phyloP scores from a whole-genome alignment of 2,888 invertebrate genomes.

The Callinectes sapidus region DNA sequence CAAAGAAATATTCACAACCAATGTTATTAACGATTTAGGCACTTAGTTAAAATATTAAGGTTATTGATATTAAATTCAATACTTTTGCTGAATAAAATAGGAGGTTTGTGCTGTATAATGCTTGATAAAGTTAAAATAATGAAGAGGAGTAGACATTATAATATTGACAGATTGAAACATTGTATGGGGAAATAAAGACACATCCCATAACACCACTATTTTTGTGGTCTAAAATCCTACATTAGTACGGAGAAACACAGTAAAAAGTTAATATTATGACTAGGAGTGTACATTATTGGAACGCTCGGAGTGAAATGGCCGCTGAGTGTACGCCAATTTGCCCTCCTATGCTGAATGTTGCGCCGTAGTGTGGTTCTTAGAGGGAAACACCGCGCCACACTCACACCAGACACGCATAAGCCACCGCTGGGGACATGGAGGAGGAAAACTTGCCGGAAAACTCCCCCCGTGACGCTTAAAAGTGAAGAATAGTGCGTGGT shows the following conservation, averaged over 20 bases:
- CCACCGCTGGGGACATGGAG: neutral
- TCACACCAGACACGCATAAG: neutral
- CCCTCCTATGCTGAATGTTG: neutral
- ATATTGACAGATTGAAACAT: no score
- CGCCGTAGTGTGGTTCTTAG: neutral
- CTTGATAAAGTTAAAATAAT: neutral
- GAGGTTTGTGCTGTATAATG: neutral
- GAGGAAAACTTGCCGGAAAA: neutral
- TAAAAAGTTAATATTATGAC: neutral
- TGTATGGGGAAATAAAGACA: no score
- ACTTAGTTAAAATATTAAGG: no score
- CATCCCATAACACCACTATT: no score
- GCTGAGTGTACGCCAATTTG: neutral
- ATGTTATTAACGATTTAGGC: no score
- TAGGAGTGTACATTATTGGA: neutral
- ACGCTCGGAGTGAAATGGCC: slow-evolving; percentile 10
- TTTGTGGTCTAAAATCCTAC: neutral
- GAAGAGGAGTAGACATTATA: neutral
- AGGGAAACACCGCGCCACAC: neutral
- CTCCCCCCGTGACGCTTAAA: neutral
- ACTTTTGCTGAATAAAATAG: neutral
- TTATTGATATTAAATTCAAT: no score
- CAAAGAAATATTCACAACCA: no score
- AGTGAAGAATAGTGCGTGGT: neutral
- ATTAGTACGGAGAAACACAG: neutral